phyloP scores from a whole-genome alignment of 2,888 invertebrate genomes.

The Epirrhoe alternata region DNA sequence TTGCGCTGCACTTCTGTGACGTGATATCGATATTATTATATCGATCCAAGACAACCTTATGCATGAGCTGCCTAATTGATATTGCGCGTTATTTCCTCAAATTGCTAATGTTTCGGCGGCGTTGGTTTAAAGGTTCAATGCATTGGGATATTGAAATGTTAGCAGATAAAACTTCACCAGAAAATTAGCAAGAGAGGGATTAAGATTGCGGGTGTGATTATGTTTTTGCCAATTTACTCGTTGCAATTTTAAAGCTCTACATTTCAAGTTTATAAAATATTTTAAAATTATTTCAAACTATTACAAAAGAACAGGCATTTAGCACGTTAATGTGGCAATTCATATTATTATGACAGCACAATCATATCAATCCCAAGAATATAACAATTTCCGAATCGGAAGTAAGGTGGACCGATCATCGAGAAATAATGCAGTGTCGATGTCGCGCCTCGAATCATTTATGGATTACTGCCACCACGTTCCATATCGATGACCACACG shows the following conservation, averaged over 20 bases:
- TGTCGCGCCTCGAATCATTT: conserved; percentile 81
- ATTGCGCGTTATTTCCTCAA: conserved; percentile 43
- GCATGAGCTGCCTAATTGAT: conserved; percentile 47
- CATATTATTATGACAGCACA: conserved; percentile 61
- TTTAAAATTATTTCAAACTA: too few relatives aligned
- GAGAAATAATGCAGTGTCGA: conserved; percentile 80
- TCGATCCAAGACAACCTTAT: conserved; percentile 40
- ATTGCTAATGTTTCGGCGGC: conserved; percentile 27
- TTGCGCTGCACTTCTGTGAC: conserved; percentile 64
- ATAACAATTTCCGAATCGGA: conserved; percentile 85
- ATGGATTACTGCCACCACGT: conserved; percentile 66
- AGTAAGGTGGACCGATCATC: conserved; percentile 80
- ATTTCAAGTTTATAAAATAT: conserved; percentile 63
- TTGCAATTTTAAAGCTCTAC: conserved; percentile 43
- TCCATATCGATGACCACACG: conserved; percentile 32
- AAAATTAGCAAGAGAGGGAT: not conserved
- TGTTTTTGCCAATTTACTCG: not conserved
- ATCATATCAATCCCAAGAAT: conserved; percentile 74
- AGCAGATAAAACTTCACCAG: conserved; percentile 5
- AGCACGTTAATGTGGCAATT: conserved; percentile 68
- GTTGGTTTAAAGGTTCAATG: conserved; percentile 18
- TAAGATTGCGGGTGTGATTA: not conserved
- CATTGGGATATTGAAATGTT: conserved; percentile 23
- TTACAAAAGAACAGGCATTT: conserved; percentile 60
- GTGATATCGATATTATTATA: conserved; percentile 45